Base-by-base conservation (phyloP, 2,113 vertebrate genomes). In the Aegithalos caudatus region DNA sequence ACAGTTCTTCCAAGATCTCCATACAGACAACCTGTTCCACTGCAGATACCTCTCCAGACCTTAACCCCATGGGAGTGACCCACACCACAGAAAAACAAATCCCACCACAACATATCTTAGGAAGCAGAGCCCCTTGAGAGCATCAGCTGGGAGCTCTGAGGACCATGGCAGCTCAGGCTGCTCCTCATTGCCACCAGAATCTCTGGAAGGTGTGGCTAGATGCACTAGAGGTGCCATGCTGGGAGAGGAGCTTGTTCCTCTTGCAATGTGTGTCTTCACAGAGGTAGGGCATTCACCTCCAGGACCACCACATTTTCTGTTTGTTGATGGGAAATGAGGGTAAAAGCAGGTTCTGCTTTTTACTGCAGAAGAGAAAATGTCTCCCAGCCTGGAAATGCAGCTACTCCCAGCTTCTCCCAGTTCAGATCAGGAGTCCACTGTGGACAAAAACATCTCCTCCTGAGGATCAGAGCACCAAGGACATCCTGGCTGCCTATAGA, bases 371-470 rank as follows among this genome's bases (percentile, higher is more conserved):
- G 24, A 88, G 4, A 47, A 80, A 80, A 33, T 35, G 9, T 64
- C 13, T 74, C 23, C 24, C 19, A 77, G 48, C 15, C 71, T 47
- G 25, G 38, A 48, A 71, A 33, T 21, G 21, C 44, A 74, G 61
- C 31, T 42, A 44, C 28, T 40, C 38, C 25, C 47, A 92, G 27
- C 45, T 88, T 88, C 92, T 96, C 91, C 74, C 76, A 94, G 61
- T 60, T 69, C 31, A 37, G 45, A 86, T 3, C 1, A 0, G 12
- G 24, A 69, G 12, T 51, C 19, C 1, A 1, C 48, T 44, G 22
- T 12, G n/a, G 35, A 65, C 38, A 22, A 37, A 82, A 67, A 11
- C 10, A 4, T 20, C 37, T 57, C 60, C 74, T 72, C 44, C 62
- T 23, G 62, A 85, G 40, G 66, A 51, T 62, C 61, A 64, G 51